Evolutionary conservation across 1,140 invertebrate genomes (phyloP).

Genomic region (Procambarus clarkii): DNA sequence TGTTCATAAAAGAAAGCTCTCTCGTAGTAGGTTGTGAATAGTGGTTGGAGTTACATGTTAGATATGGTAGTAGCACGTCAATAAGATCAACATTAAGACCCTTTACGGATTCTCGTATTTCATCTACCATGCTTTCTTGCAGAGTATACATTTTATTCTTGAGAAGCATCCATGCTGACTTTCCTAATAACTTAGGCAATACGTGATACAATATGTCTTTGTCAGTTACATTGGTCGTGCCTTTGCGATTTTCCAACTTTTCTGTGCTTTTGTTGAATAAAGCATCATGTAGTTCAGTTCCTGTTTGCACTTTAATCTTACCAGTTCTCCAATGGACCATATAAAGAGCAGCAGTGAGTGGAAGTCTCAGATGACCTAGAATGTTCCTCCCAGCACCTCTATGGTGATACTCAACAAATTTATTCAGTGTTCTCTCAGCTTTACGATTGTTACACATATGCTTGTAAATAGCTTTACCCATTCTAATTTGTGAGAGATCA

Average conservation of each 20-base stretch:
- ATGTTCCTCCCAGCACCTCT: neutral
- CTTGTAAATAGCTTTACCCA: neutral
- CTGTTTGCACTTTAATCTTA: neutral
- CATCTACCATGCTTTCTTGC: neutral
- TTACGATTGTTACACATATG: neutral
- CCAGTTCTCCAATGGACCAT: neutral
- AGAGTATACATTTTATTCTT: neutral
- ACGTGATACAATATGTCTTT: neutral
- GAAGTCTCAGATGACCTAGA: neutral
- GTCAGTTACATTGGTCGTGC: neutral
- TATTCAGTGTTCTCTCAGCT: neutral
- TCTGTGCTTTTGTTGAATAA: neutral
- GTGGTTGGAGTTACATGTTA: neutral
- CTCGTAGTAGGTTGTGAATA: neutral
- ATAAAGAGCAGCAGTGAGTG: neutral
- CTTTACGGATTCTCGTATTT: neutral
- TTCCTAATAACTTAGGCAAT: neutral
- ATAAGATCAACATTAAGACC: neutral
- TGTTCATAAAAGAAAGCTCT: neutral
- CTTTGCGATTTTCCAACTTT: neutral
- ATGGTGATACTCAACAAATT: neutral
- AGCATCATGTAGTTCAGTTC: neutral
- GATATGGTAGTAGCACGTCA: neutral
- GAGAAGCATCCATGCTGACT: neutral
- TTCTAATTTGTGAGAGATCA: neutral